phyloP scores from a whole-genome alignment of 2,888 invertebrate species.

The Xylota segnis region DNA sequence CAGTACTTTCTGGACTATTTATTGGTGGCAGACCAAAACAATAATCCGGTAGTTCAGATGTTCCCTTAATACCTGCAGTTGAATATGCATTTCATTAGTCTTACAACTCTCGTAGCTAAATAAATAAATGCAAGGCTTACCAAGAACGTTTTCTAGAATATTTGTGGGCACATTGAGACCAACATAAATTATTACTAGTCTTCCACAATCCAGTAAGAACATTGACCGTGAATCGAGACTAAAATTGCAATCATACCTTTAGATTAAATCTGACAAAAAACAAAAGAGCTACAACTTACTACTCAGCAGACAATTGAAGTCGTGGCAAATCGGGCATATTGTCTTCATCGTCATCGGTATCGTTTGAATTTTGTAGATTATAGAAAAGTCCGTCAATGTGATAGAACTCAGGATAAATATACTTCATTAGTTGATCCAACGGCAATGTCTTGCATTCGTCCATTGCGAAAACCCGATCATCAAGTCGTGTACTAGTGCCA shows the following conservation, averaged over 20 bases:
- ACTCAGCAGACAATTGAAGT: constrained; percentile 93
- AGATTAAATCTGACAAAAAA: constrained; percentile 18
- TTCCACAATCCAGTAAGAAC: constrained; percentile 95
- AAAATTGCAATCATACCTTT: constrained; percentile 57
- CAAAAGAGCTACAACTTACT: constrained; percentile 83
- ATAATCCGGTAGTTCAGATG: constrained; percentile 91
- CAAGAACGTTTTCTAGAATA: constrained; percentile 91
- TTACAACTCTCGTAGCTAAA: neutral
- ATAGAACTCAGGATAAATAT: constrained; percentile 96
- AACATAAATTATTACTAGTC: constrained; percentile 92
- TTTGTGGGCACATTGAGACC: constrained; percentile 91
- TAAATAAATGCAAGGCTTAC: constrained; percentile 77
- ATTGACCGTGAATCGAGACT: constrained; percentile 93
- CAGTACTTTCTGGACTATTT: constrained; percentile 90
- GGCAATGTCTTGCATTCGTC: constrained; percentile 96
- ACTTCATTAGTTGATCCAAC: constrained; percentile 91
- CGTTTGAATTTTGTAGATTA: constrained; percentile 82
- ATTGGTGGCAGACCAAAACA: constrained; percentile 91
- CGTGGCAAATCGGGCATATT: constrained; percentile 89
- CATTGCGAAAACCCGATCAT: constrained; percentile 97
- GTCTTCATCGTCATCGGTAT: constrained; percentile 82
- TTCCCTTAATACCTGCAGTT: constrained; percentile 88
- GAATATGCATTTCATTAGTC: neutral
- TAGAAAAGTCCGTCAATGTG: constrained; percentile 91
- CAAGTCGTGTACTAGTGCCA: constrained; percentile 94